These are phyloP conservation scores for Numenius arquata DNA, from an alignment of 2,113 vertebrate species.

Conservation along the genomic window DNA sequence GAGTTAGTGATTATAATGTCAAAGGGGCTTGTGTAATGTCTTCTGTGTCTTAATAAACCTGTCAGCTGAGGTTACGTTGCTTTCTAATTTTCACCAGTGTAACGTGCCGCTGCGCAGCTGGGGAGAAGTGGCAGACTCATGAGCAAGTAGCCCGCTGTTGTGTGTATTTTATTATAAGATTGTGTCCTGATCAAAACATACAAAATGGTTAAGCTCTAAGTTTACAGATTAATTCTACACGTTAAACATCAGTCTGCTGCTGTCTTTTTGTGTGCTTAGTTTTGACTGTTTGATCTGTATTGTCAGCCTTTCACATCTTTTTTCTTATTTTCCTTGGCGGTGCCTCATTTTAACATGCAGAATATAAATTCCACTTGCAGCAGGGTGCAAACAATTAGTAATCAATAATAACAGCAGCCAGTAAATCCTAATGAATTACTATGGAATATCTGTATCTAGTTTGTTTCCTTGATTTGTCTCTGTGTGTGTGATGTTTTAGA, in stretches of 20 bases:
- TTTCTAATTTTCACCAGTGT: slow-evolving; percentile 65
- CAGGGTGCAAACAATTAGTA: not conserved
- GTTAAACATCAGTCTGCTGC: not conserved
- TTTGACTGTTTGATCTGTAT: not conserved
- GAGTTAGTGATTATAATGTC: slow-evolving; percentile 71
- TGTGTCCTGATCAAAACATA: not conserved
- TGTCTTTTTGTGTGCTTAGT: not conserved
- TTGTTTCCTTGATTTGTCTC: not conserved
- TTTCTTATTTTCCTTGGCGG: not conserved
- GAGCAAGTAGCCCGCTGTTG: not conserved
- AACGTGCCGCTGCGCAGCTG: slow-evolving; percentile 39
- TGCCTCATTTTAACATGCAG: not conserved
- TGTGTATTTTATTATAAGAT: not conserved
- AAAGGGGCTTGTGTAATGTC: slow-evolving; percentile 70
- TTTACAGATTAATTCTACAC: not conserved
- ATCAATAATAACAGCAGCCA: not conserved
- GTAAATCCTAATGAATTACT: not conserved
- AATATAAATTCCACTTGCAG: not conserved
- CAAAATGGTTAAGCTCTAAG: not conserved
- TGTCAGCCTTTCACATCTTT: not conserved
- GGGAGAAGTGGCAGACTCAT: not conserved
- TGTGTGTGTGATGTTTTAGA: not conserved
- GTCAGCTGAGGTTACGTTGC: slow-evolving; percentile 68
- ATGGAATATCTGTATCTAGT: not conserved
- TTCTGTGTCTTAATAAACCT: slow-evolving; percentile 75